phyloP scores from a whole-genome alignment of 2,888 invertebrate species.

The Bellardia bayeri region DNA sequence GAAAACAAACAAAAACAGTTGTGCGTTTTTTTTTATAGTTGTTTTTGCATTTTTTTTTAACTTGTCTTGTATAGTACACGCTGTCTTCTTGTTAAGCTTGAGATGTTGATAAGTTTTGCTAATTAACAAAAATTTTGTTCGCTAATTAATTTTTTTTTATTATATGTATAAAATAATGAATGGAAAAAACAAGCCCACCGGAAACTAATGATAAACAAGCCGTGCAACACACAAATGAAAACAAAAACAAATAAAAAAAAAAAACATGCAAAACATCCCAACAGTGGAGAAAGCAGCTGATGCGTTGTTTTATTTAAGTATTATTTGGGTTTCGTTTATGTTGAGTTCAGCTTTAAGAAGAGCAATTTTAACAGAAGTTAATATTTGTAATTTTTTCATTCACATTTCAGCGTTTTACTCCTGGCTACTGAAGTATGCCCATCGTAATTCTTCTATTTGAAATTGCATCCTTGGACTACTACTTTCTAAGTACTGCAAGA shows the following conservation, averaged over 20 bases:
- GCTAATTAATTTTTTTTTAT: slow-evolving; percentile 70
- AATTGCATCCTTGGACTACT: slow-evolving; percentile 38
- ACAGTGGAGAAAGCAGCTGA: slow-evolving; percentile 56
- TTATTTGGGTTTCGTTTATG: slow-evolving; percentile 39
- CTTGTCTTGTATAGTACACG: slow-evolving; percentile 48
- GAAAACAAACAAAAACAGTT: slow-evolving; percentile 15
- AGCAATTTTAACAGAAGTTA: slow-evolving; percentile 9
- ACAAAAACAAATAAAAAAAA: slow-evolving; percentile 34
- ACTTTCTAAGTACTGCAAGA: slow-evolving; percentile 14
- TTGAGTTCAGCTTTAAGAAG: slow-evolving; percentile 34
- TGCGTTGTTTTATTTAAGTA: slow-evolving; percentile 52
- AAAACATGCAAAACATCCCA: slow-evolving; percentile 19
- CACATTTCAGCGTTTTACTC: slow-evolving; percentile 9
- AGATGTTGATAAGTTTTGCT: slow-evolving; percentile 72
- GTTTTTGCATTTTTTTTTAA: slow-evolving; percentile 32
- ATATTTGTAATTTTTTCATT: not conserved
- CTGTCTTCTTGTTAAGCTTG: slow-evolving; percentile 68
- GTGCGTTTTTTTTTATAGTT: slow-evolving; percentile 16
- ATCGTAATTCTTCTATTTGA: slow-evolving; percentile 39
- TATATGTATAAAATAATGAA: slow-evolving; percentile 59
- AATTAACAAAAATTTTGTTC: slow-evolving; percentile 73
- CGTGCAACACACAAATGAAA: slow-evolving; percentile 52
- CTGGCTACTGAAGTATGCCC: not conserved
- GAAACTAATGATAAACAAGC: slow-evolving; percentile 68
- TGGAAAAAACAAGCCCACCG: slow-evolving; percentile 64